Conservation (phyloP, 2,113 vertebrate genomes). For the Rafetus swinhoei region DNA sequence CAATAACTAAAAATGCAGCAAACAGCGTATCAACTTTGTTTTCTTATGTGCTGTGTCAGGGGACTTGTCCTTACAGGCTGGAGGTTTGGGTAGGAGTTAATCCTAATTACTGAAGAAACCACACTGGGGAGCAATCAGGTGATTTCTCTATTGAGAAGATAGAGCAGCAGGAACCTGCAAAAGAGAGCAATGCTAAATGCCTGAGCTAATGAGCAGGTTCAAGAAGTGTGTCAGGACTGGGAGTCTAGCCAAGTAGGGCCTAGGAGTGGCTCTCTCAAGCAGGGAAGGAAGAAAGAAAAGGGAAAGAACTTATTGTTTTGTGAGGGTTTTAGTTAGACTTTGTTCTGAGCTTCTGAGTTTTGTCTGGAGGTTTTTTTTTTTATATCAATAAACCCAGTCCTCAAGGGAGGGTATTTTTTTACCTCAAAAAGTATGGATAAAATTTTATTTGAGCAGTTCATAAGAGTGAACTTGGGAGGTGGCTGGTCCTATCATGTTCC, state of each 20-base stretch:
- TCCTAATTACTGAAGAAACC: background rate
- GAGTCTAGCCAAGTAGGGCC: background rate
- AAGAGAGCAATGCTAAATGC: background rate
- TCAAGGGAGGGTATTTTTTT: background rate
- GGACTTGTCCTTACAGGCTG: background rate
- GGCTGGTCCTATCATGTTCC: background rate
- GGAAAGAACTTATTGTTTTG: background rate
- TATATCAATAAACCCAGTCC: background rate
- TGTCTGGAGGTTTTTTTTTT: background rate
- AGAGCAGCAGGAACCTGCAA: background rate
- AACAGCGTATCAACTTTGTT: background rate
- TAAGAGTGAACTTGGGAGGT: background rate
- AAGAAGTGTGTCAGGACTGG: background rate
- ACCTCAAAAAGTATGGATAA: background rate
- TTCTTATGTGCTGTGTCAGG: background rate
- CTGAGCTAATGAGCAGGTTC: background rate
- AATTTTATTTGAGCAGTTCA: background rate
- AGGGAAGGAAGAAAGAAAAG: background rate
- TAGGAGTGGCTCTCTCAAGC: background rate
- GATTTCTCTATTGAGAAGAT: background rate
- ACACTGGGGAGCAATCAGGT: background rate
- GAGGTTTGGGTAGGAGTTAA: accelerated
- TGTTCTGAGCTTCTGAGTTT: background rate
- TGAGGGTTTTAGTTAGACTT: background rate
- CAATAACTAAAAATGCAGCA: background rate